Evolutionary conservation across 53 echinoderm and acorn worm species (phyloP).

Genomic region (Zoroaster sp.): DNA sequence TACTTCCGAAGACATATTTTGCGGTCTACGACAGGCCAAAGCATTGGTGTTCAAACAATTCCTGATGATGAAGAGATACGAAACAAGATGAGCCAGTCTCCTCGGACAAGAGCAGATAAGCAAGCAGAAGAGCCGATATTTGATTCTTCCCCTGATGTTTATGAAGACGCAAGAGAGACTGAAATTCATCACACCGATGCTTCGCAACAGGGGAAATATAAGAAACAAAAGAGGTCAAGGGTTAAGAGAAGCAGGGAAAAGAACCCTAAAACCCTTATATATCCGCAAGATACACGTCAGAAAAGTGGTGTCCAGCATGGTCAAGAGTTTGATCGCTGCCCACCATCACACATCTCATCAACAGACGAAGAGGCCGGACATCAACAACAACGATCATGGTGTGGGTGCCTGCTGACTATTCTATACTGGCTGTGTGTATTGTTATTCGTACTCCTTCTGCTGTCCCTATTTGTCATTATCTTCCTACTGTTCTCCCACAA

Average conservation of each 20-base stretch:
- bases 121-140: no score
- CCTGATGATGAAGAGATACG: not conserved
- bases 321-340: not conserved
- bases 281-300: not conserved
- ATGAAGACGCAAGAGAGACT: not conserved
- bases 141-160: not conserved
- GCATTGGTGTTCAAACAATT: not conserved
- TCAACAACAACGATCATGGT: not conserved
- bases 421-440: not conserved
- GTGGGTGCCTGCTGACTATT: not conserved
- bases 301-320: no score
- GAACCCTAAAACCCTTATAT: not conserved
- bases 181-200: not conserved
- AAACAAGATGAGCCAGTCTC: not conserved
- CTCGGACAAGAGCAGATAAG: not conserved
- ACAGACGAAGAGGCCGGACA: not conserved
- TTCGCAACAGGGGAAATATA: not conserved
- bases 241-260: not conserved
- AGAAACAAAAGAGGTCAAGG: not conserved
- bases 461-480: constrained; percentile 5
- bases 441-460: not conserved
- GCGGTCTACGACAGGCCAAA: not conserved
- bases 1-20: not conserved
- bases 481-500: constrained; percentile 33
- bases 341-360: not conserved